phyloP scores from a whole-genome alignment of 2,113 vertebrate genomes.

The Arenaria interpres region DNA sequence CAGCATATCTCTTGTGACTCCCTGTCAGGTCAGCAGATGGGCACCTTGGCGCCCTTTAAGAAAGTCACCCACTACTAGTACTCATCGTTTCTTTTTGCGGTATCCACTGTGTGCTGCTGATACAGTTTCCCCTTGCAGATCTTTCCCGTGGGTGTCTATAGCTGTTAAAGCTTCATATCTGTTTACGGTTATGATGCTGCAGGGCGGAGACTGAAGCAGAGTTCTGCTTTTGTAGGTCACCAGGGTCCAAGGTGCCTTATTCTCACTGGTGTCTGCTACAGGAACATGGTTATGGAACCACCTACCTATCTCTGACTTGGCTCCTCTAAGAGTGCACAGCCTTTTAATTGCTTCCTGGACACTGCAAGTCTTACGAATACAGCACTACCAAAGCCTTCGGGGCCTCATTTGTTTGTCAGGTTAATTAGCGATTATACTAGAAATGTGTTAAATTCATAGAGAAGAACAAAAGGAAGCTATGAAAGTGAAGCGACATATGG shows the following conservation, averaged over 20 bases:
- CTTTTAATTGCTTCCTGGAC: background rate
- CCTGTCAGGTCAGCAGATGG: background rate
- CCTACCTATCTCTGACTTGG: background rate
- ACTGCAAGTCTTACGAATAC: background rate
- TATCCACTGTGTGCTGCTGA: background rate
- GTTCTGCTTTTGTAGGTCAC: background rate
- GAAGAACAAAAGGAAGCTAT: conserved; percentile 34
- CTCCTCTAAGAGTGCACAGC: background rate
- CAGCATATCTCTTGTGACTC: background rate
- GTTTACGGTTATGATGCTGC: background rate
- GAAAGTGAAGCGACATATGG: background rate
- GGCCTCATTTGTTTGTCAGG: background rate
- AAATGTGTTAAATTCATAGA: conserved; percentile 4
- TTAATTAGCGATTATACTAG: conserved; percentile 17
- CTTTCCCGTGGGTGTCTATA: background rate
- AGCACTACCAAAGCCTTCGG: background rate
- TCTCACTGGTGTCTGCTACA: background rate
- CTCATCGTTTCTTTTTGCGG: background rate
- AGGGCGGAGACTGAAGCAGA: background rate
- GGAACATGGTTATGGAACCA: background rate
- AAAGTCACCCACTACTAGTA: background rate
- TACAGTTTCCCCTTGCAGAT: background rate
- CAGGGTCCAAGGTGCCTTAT: background rate
- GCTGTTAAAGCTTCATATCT: background rate
- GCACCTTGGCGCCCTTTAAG: background rate